Evolutionary conservation across 2,888 invertebrate species (phyloP).

Genomic region (Nymphalis c-album): DNA sequence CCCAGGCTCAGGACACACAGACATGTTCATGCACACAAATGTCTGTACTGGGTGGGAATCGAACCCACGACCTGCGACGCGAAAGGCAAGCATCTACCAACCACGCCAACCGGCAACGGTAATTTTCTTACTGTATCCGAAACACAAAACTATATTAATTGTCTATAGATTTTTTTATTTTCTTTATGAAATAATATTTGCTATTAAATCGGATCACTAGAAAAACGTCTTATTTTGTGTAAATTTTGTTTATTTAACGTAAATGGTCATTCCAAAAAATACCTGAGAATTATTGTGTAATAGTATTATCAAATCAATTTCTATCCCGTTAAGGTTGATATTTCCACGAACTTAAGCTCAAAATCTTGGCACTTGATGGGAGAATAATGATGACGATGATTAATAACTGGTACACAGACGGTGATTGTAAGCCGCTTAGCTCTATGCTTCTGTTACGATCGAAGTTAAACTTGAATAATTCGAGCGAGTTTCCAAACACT

Average conservation of each 20-base stretch:
- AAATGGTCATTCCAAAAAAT: neutral
- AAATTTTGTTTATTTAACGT: neutral
- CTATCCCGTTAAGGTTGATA: neutral
- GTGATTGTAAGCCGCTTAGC: slow-evolving; percentile 27
- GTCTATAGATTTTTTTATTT: too few relatives aligned
- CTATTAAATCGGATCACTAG: too few relatives aligned
- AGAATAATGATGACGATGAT: slow-evolving; percentile 31
- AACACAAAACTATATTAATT: too few relatives aligned
- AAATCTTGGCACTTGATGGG: slow-evolving; percentile 19
- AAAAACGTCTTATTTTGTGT: too few relatives aligned
- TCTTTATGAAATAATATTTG: too few relatives aligned
- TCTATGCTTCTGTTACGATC: slow-evolving; percentile 14
- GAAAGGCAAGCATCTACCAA: too few relatives aligned
- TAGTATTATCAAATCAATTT: neutral
- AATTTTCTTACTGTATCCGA: too few relatives aligned
- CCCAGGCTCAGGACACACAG: too few relatives aligned
- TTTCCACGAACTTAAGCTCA: neutral
- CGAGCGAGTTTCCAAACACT: neutral
- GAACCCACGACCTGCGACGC: too few relatives aligned
- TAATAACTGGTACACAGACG: slow-evolving; percentile 25
- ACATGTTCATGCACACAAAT: too few relatives aligned
- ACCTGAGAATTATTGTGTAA: neutral
- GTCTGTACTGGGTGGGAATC: too few relatives aligned
- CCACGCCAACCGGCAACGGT: too few relatives aligned
- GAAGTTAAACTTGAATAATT: slow-evolving; percentile 5